These are phyloP conservation scores for Nemoura dubitans DNA, from an alignment of 2,888 invertebrate species.

Conservation along the genomic window DNA sequence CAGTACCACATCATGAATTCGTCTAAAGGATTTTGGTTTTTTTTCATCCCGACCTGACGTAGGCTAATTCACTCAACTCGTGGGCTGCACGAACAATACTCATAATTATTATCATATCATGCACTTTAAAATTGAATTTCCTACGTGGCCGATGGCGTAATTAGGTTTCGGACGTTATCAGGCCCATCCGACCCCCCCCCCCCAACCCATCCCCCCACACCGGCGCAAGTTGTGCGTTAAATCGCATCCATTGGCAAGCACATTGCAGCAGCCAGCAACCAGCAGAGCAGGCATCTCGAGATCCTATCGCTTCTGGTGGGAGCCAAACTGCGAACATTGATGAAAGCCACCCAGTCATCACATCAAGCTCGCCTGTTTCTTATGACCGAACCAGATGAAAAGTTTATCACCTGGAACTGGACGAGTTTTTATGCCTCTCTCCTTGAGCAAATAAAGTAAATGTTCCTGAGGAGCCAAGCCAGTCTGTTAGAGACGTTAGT, in stretches of 20 bases:
- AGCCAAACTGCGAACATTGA: neutral
- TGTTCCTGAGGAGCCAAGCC: constrained; percentile 29
- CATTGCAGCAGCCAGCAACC: too few species aligned
- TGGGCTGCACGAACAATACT: constrained; percentile 9
- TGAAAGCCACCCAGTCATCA: neutral
- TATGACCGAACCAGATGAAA: constrained; percentile 38
- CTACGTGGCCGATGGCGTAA: constrained; percentile 24
- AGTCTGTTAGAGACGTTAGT: constrained; percentile 7
- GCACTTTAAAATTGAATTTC: constrained; percentile 36
- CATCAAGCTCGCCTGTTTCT: constrained; percentile 13
- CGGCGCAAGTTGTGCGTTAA: constrained; percentile 29
- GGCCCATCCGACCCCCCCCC: too few species aligned
- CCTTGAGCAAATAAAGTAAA: constrained; percentile 41
- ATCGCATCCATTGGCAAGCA: neutral
- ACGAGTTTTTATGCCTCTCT: constrained; percentile 39
- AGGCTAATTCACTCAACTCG: neutral
- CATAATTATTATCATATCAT: constrained; percentile 21
- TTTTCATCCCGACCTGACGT: constrained; percentile 26
- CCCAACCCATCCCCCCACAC: too few species aligned
- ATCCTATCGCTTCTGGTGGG: neutral
- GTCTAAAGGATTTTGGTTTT: neutral
- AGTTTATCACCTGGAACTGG: constrained; percentile 41
- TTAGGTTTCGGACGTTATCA: constrained; percentile 15
- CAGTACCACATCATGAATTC: constrained; percentile 21
- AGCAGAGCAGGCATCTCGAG: neutral